phyloP scores from a whole-genome alignment of 1,140 invertebrate species.

The Alviniconcha marisindica region DNA sequence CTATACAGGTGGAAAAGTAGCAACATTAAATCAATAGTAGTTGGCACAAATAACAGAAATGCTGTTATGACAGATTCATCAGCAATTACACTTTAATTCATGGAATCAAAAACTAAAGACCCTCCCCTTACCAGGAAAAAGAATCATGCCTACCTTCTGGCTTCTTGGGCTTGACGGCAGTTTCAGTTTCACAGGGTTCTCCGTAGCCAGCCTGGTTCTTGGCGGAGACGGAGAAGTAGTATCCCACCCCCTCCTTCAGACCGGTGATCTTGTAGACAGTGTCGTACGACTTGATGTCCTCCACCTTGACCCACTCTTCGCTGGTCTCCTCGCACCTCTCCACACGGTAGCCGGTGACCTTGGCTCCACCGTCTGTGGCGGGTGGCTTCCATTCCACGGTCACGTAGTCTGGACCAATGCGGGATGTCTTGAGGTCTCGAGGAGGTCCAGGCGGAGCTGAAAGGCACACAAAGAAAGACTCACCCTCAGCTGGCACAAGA shows the following conservation, averaged over 20 bases:
- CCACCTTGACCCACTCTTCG: constrained; percentile 59
- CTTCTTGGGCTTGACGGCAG: constrained; percentile 76
- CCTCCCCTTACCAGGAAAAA: too few species aligned
- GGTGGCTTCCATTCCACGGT: constrained; percentile 96
- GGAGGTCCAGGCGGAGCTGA: constrained; percentile 93
- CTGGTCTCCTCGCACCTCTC: constrained; percentile 69
- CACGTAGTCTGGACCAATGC: constrained; percentile 94
- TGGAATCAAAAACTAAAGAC: too few species aligned
- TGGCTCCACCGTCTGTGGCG: constrained; percentile 92
- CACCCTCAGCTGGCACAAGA: too few species aligned
- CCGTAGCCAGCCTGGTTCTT: constrained; percentile 96
- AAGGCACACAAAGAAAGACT: constrained; percentile 65
- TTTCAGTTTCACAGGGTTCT: constrained; percentile 83
- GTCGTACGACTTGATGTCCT: constrained; percentile 84
- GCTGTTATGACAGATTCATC: too few species aligned
- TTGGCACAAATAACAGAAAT: too few species aligned
- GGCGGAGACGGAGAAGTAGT: constrained; percentile 94
- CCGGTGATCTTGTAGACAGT: constrained; percentile 89
- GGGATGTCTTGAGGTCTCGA: constrained; percentile 93
- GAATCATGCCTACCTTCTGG: constrained; percentile 78
- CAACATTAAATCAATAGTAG: too few species aligned
- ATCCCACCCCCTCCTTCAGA: constrained; percentile 90
- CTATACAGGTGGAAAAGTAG: too few species aligned
- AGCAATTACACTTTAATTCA: too few species aligned
- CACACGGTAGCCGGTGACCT: constrained; percentile 80